phyloP scores from a whole-genome alignment of 1,140 invertebrate species.

The Leptoteleia sp. region DNA sequence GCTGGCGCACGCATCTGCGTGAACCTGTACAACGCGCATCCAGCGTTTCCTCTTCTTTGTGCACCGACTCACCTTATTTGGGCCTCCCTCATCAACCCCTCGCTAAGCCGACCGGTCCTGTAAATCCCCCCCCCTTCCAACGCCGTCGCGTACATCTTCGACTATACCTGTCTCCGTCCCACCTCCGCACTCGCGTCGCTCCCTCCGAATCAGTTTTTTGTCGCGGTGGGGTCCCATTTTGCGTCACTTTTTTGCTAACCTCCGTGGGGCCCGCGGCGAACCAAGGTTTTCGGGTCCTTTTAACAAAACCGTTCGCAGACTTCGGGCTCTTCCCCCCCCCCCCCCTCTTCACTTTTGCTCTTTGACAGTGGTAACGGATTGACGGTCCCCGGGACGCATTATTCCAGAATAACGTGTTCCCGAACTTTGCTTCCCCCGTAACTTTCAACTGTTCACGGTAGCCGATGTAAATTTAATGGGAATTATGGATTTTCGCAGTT shows the following conservation, averaged over 20 bases:
- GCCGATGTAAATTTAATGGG: conserved; percentile 5
- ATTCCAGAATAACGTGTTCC: conserved; percentile 11
- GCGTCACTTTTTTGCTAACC: conserved; percentile 25
- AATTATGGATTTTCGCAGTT: no score
- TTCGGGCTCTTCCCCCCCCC: no score
- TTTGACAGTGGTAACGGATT: neutral
- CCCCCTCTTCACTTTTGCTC: no score
- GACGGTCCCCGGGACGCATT: neutral
- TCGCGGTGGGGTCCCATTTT: conserved; percentile 42
- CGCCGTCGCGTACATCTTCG: conserved; percentile 15
- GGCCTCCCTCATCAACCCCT: conserved; percentile 56
- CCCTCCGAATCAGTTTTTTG: conserved; percentile 17
- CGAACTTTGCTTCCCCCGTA: neutral
- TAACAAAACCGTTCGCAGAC: conserved; percentile 44
- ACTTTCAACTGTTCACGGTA: neutral
- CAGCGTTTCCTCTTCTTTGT: conserved; percentile 75
- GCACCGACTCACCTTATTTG: conserved; percentile 71
- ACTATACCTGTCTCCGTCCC: conserved; percentile 2
- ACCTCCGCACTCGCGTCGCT: neutral
- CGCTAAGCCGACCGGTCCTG: conserved; percentile 23
- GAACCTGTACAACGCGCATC: conserved; percentile 66
- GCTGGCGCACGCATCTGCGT: conserved; percentile 63
- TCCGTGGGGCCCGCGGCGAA: conserved; percentile 17
- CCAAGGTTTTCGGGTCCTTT: conserved; percentile 40
- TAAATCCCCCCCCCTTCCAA: no score